Percentiles rank a stretch among this genome's conserved stretches.
Evolutionary conservation across 2,113 vertebrate genomes (phyloP).

Genomic region (Poecile atricapillus): DNA sequence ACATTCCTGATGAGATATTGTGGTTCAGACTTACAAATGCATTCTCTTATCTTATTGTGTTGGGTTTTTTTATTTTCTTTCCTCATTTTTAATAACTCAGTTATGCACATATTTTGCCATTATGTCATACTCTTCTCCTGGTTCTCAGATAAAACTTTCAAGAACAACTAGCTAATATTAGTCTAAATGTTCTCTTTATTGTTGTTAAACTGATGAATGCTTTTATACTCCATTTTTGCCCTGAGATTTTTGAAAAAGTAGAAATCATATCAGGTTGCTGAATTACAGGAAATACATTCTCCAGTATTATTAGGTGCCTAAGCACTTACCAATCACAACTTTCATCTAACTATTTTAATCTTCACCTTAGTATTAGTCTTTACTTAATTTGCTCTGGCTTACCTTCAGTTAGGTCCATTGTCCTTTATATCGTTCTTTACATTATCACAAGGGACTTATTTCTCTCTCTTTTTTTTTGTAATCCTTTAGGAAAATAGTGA

Average conservation of each 20-base stretch:
- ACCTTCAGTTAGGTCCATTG: neutral
- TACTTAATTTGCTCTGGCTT: neutral
- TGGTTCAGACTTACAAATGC: neutral
- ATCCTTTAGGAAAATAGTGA: neutral
- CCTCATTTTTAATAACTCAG: neutral
- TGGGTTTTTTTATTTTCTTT: neutral
- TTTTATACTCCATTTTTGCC: neutral
- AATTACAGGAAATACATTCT: neutral
- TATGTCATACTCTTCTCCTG: neutral
- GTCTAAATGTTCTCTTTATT: neutral
- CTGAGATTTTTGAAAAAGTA: neutral
- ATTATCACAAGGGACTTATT: neutral
- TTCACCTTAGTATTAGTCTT: neutral
- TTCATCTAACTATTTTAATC: neutral
- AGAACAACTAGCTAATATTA: neutral
- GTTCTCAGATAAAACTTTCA: neutral
- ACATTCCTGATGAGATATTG: neutral
- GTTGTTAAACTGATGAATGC: neutral
- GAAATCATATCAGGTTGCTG: neutral
- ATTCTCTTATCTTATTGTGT: neutral
- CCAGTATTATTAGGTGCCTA: neutral
- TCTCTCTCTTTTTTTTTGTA: neutral
- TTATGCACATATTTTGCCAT: neutral
- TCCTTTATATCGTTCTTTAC: neutral
- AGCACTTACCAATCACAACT: neutral